These are phyloP conservation scores for Lethenteron reissneri DNA, from an alignment of 2,113 vertebrate species.

Conservation along the genomic window DNA sequence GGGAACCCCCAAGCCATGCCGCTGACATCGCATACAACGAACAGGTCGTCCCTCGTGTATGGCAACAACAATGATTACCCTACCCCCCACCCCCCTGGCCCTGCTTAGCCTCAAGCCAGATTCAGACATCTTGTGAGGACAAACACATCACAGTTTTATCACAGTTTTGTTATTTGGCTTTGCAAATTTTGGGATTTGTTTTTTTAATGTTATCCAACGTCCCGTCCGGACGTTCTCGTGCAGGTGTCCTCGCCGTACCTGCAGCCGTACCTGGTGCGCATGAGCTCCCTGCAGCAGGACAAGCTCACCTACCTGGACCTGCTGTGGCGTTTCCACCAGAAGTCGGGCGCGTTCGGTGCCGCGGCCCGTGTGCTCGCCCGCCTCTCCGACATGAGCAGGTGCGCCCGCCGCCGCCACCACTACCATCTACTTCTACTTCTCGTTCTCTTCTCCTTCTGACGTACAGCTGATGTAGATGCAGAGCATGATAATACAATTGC, in stretches of 20 bases:
- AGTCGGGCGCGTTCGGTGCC: conserved; percentile 67
- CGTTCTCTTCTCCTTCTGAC: no score
- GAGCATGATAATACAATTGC: no score
- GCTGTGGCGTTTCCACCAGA: conserved; percentile 85
- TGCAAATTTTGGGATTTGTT: no score
- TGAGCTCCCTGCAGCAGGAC: conserved; percentile 83
- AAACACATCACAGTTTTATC: background rate
- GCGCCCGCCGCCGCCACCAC: background rate
- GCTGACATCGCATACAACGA: no score
- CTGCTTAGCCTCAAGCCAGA: no score
- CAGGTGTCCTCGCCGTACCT: conserved; percentile 78
- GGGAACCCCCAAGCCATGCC: no score
- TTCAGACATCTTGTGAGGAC: no score
- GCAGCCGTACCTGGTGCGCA: conserved; percentile 69
- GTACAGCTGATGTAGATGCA: no score
- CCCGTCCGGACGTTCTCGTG: background rate
- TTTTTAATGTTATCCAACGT: background rate
- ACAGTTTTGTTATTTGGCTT: background rate
- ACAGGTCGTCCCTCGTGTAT: no score
- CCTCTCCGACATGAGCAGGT: conserved; percentile 84
- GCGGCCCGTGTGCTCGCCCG: conserved; percentile 69
- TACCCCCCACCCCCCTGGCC: no score
- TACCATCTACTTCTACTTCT: no score
- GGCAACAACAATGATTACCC: no score
- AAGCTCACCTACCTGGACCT: conserved; percentile 92